phyloP scores from a whole-genome alignment of 2,797 vertebrate species.

The Varecia variegata region DNA sequence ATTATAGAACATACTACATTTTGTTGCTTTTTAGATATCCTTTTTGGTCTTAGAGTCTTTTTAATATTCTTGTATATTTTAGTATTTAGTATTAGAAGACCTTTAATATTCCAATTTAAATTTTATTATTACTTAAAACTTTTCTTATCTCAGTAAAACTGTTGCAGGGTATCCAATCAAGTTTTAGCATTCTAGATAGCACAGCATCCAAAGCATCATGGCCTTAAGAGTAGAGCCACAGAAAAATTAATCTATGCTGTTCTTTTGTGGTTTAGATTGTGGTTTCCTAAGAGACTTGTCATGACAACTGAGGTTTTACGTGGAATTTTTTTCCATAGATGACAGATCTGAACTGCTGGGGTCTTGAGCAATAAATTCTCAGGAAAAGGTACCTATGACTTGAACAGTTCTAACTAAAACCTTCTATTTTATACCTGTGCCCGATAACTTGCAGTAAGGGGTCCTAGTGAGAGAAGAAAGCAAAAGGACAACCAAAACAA shows the following conservation, averaged over 20 bases:
- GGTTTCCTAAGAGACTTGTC: constrained; percentile 66
- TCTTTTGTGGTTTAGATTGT: constrained; percentile 66
- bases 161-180: not conserved
- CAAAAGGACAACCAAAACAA: not conserved
- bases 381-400: constrained; percentile 5
- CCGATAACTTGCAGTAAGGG: not conserved
- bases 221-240: constrained; percentile 25
- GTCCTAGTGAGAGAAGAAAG: not conserved
- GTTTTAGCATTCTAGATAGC: not conserved
- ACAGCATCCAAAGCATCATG: not conserved
- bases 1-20: not conserved
- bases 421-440: not conserved
- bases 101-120: constrained; percentile 24
- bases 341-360: not conserved
- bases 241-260: constrained; percentile 55
- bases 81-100: not conserved
- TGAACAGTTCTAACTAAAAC: constrained; percentile 14
- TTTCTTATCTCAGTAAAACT: not conserved
- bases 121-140: constrained; percentile 20
- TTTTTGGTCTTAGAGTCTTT: constrained; percentile 11
- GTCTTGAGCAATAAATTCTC: constrained; percentile 20
- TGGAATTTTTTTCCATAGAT: constrained; percentile 47
- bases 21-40: constrained; percentile 10
- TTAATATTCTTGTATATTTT: not conserved
- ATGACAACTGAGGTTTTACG: constrained; percentile 60